Evolutionary conservation across 2,888 invertebrate species (phyloP), one percentile per base, ranked within the genome.

Genomic region (Leucophenga montana): DNA sequence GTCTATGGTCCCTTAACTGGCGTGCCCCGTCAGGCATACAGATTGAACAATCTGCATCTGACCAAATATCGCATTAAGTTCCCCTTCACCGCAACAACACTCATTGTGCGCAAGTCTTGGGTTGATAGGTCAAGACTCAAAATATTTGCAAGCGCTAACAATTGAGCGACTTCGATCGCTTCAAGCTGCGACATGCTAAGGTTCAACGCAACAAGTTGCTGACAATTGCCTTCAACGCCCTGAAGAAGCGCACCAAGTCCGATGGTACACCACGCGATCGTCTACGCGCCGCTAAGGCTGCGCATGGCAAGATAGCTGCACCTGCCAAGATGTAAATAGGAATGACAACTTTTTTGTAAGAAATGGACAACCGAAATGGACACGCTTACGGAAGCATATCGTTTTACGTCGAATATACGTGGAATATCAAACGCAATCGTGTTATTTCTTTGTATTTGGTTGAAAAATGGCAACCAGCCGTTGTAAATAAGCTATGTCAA

Each of bases 101-200:
- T 94, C 82, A 92, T 95, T 75, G 97, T 99, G 9, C 93, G 95
- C 81, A 95, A 96, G 90, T 94, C 95, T 70, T 99, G 98, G 98
- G 92, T 92, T 48, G 93, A 92, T 16, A 94, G 11, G 93, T 94
- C 85, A 97, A 96, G 90, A 91, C 98, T 74, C 94, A 93, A 73
- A 93, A 94, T 79, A 95, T 95, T 86, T 92, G 94, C 85, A 95
- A 94, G 95, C 94, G 97, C 78, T 92, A 93, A 50, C 91, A 93
- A 81, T 92, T 99, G 90, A 95, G 94, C 68, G 99, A 99, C 89
- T 98, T 95, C 86, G 98, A 99, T 87, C 92, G 99, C 73, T 99
- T 98, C 91, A 98, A 98, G 91, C 90, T 99, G 81, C 94, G 95
- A 83, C 93, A 94, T 84, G 97, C 97, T 46, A 95, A 96, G 85